phyloP scores from a whole-genome alignment of 2,888 invertebrate species.

The Mythimna loreyi region DNA sequence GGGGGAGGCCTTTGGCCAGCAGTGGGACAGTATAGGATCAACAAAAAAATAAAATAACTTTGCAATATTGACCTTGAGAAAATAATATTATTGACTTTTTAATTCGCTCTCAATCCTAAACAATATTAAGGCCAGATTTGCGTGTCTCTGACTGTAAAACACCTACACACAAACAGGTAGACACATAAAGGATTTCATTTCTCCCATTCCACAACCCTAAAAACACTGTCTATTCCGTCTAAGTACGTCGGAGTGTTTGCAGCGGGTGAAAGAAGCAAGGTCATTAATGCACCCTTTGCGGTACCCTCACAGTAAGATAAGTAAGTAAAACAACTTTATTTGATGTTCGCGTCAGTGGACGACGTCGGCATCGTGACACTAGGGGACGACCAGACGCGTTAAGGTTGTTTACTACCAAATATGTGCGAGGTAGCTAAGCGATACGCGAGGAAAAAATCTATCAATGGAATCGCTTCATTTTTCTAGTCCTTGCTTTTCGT shows the following conservation, averaged over 20 bases:
- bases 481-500: not conserved
- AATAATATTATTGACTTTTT: not conserved
- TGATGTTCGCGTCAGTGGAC: conserved; percentile 85
- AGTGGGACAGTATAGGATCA: no score
- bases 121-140: not conserved
- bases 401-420: conserved; percentile 56
- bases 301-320: conserved; percentile 78
- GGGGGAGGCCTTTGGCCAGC: no score
- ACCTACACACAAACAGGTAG: not conserved
- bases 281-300: conserved; percentile 88
- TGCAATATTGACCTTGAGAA: no score
- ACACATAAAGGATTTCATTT: conserved; percentile 13
- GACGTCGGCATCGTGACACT: conserved; percentile 77
- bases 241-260: conserved; percentile 71
- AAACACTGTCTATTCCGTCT: conserved; percentile 67
- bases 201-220: conserved; percentile 31
- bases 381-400: conserved; percentile 73
- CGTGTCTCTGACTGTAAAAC: not conserved
- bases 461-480: not conserved
- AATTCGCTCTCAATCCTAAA: not conserved
- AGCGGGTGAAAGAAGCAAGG: conserved; percentile 67
- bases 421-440: not conserved
- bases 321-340: conserved; percentile 90
- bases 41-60: no score
- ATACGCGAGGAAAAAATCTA: not conserved